phyloP scores from a whole-genome alignment of 2,888 invertebrate species.

The Automeris io region DNA sequence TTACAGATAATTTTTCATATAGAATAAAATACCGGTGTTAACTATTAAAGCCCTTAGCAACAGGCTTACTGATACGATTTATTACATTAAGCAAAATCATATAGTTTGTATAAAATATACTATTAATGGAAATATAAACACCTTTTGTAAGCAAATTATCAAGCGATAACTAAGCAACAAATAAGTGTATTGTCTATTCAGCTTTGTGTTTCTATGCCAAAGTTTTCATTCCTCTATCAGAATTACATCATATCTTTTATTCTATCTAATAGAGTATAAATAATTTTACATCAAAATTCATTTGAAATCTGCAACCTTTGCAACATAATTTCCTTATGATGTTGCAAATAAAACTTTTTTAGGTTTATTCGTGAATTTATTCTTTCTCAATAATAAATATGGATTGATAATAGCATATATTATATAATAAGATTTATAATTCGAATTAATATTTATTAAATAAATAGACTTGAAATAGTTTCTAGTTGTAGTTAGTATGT shows the following conservation, averaged over 20 bases:
- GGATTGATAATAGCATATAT: too few species aligned
- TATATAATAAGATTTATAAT: too few species aligned
- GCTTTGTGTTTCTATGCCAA: neutral
- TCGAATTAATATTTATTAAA: too few species aligned
- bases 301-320: neutral
- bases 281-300: neutral
- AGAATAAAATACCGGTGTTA: neutral
- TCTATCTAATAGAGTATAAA: neutral
- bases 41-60: slow-evolving; percentile 12
- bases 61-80: slow-evolving; percentile 11
- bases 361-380: too few species aligned
- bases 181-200: slow-evolving; percentile 5
- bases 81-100: slow-evolving; percentile 11
- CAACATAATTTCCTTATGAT: too few species aligned
- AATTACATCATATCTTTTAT: slow-evolving; percentile 6
- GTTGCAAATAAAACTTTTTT: too few species aligned
- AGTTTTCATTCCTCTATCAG: slow-evolving; percentile 8
- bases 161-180: slow-evolving; percentile 15
- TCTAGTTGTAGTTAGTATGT: too few species aligned
- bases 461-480: too few species aligned
- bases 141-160: slow-evolving; percentile 9
- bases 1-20: neutral
- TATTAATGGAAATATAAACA: slow-evolving; percentile 13
- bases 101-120: slow-evolving; percentile 12
- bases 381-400: too few species aligned